Evolutionary conservation across 2,797 vertebrate genomes (phyloP), one percentile per base, ranked within the genome.

Genomic region (Myotis vivesi): DNA sequence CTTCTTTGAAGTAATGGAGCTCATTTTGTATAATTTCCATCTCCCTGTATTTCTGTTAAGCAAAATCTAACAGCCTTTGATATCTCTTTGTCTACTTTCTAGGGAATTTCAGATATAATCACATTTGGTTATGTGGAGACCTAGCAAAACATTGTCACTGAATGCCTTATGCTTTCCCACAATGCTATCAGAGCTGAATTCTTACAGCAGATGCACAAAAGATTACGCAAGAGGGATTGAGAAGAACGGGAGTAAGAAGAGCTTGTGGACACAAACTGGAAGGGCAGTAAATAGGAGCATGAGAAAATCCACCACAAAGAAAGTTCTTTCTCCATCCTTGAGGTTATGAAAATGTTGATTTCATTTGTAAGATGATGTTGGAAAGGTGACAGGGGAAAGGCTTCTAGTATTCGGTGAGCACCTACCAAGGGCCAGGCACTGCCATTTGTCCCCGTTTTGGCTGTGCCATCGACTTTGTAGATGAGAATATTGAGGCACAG

Each of bases 11-110:
- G 96, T 87, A 89, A 92, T n/a, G 22, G 71, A 80, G 75, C 62
- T 91, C 89, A 95, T 97, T 96, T 96, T 93, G 82, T 71, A 69
- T 49, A 38, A 77, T 94, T 82, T 94, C 44, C 22, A 44, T 44
- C 46, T 95, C 64, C n/a, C 33, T 76, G 1, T 83, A 79, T 95
- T 95, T 96, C 86, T 94, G 75, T 84, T 93, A 94, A 94, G 57
- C 85, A 92, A 93, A 92, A 95, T 97, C 93, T 80, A 91, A 91
- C 19, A 46, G 86, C 68, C 91, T 96, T 97, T 97, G 96, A 92
- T 95, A 94, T 73, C 66, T 22, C 89, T 86, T 72, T 80, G 75
- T 86, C 93, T 96, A 36, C 79, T 91, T 96, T 81, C 92, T 71
- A 59, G 94, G 92, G 91, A 96, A 89, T 91, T 91, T 85, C 33